Conservation (phyloP, 2,113 vertebrate species). For the Columba janthina region DNA sequence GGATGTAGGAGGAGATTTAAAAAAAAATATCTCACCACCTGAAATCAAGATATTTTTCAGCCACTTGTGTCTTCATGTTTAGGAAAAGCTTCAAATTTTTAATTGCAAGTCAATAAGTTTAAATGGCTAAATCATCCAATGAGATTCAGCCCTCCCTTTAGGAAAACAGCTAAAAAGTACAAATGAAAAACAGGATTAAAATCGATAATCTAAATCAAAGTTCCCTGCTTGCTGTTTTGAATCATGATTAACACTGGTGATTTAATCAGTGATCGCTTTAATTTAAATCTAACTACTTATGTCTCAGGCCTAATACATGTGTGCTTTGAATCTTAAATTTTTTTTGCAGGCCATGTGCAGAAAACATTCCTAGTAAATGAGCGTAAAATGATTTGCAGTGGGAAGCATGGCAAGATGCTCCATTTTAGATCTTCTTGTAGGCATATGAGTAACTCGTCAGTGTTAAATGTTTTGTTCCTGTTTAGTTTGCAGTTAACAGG, state of each 20-base stretch:
- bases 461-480: not conserved
- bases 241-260: not conserved
- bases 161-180: slow-evolving; percentile 16
- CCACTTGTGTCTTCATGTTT: not conserved
- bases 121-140: not conserved
- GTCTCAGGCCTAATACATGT: not conserved
- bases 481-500: not conserved
- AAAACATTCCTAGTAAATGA: not conserved
- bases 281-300: not conserved
- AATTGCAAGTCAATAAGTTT: not conserved
- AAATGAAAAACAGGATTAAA: slow-evolving; percentile 31
- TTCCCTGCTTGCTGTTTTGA: not conserved
- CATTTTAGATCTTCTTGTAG: not conserved
- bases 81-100: not conserved
- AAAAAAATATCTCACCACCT: not conserved
- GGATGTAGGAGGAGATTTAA: not conserved
- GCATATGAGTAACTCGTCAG: not conserved
- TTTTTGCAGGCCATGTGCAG: not conserved
- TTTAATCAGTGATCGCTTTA: slow-evolving; percentile 14
- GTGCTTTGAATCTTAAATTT: not conserved
- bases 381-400: not conserved
- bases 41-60: not conserved
- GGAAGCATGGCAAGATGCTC: not conserved
- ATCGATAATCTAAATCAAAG: slow-evolving; percentile 27
- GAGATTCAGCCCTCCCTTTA: not conserved